Evolutionary conservation across 2,113 vertebrate genomes (phyloP).

Genomic region (Phalacrocorax aristotelis): DNA sequence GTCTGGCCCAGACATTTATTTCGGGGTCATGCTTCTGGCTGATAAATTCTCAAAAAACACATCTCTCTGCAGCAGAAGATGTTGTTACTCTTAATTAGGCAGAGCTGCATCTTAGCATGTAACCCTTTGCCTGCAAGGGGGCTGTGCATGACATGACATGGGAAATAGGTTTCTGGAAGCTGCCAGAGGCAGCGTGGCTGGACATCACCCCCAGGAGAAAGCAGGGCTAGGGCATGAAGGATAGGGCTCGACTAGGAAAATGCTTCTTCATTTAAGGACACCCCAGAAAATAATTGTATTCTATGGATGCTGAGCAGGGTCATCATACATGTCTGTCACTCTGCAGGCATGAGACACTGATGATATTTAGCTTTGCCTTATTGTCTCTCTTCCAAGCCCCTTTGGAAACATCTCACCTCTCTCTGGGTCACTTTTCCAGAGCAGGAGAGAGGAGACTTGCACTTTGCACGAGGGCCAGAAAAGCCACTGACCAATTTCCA

Average conservation of each 20-base stretch:
- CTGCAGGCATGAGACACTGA: neutral
- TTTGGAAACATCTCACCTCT: neutral
- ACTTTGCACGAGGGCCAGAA: neutral
- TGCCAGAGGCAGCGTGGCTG: neutral
- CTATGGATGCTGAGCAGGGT: neutral
- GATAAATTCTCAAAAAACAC: neutral
- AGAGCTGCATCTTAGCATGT: neutral
- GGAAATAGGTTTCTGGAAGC: neutral
- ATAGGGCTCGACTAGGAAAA: neutral
- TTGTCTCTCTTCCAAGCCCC: neutral
- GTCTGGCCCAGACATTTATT: neutral
- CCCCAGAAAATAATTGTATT: neutral
- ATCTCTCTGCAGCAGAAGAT: neutral
- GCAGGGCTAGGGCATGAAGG: neutral
- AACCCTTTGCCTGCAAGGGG: neutral
- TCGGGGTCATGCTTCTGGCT: neutral
- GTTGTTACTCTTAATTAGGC: neutral
- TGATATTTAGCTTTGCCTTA: neutral
- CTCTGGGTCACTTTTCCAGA: neutral
- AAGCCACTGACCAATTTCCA: neutral
- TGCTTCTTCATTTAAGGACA: neutral
- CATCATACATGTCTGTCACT: neutral
- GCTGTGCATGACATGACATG: rapidly evolving
- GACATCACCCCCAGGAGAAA: neutral
- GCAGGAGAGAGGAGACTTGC: neutral